Percentiles rank a stretch among this genome's conserved stretches.
Conservation (phyloP, 64 coral and sea anemone species). For the Anthopleura sola region DNA sequence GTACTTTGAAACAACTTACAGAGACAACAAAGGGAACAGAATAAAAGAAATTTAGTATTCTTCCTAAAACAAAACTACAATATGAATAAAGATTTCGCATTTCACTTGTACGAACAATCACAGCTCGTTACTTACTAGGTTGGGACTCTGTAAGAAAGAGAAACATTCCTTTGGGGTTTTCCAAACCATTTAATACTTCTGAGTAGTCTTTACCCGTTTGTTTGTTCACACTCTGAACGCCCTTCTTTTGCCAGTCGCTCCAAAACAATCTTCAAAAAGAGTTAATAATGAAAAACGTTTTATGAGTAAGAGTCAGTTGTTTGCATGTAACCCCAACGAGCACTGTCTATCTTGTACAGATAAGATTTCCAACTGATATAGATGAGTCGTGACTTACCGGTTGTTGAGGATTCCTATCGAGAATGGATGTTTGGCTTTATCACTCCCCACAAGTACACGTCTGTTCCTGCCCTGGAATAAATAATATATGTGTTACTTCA, state of each 20-base stretch:
- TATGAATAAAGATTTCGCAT: too few relatives aligned
- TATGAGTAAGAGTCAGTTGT: too few relatives aligned
- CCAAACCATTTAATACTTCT: slow-evolving; percentile 36
- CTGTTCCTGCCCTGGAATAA: slow-evolving; percentile 32
- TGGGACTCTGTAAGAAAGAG: slow-evolving; percentile 15
- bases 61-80: too few relatives aligned
- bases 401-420: slow-evolving; percentile 52
- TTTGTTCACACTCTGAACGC: slow-evolving; percentile 72
- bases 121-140: slow-evolving; percentile 17
- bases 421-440: slow-evolving; percentile 35
- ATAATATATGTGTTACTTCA: too few relatives aligned
- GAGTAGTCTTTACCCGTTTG: slow-evolving; percentile 40
- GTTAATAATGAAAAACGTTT: too few relatives aligned
- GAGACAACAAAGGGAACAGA: background rate
- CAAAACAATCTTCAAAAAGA: slow-evolving; percentile 58
- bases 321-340: too few relatives aligned
- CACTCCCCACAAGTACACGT: slow-evolving; percentile 20
- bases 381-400: slow-evolving; percentile 16
- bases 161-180: slow-evolving; percentile 49
- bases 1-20: background rate
- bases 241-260: slow-evolving; percentile 69
- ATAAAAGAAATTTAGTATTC: too few relatives aligned
- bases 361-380: too few relatives aligned
- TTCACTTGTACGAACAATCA: too few relatives aligned
- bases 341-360: too few relatives aligned